Percentiles rank a stretch among this genome's conserved stretches.
These are phyloP conservation scores for Drosophila orena DNA, from an alignment of 1,140 invertebrate genomes.

Conservation along the genomic window DNA sequence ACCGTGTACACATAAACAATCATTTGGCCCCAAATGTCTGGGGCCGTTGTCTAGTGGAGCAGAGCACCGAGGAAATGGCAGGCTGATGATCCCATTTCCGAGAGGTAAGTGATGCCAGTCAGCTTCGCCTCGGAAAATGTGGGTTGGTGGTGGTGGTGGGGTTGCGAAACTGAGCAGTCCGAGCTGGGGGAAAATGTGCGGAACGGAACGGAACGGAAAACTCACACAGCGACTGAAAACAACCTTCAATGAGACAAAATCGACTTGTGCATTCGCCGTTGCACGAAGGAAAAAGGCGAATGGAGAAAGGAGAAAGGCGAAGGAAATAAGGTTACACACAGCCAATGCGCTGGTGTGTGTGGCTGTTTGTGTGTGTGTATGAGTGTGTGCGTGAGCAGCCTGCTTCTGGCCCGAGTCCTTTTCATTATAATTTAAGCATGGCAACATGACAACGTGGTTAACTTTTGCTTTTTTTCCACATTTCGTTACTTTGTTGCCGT, in stretches of 20 bases:
- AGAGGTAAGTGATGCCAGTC: conserved; percentile 84
- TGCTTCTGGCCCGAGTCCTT: conserved; percentile 72
- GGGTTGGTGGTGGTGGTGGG: too few species aligned
- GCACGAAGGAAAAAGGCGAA: conserved; percentile 30
- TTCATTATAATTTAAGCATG: conserved; percentile 83
- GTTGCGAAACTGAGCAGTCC: not conserved
- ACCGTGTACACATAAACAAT: conserved; percentile 69
- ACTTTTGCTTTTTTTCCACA: conserved; percentile 71
- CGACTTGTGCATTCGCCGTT: conserved; percentile 74
- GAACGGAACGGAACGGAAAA: conserved; percentile 22
- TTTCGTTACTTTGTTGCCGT: conserved; percentile 66
- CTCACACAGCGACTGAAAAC: conserved; percentile 40
- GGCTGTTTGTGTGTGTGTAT: not conserved
- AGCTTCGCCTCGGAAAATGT: conserved; percentile 33
- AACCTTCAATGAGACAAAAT: conserved; percentile 74
- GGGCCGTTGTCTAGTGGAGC: conserved; percentile 71
- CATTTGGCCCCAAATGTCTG: conserved; percentile 73
- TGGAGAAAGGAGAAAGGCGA: conserved; percentile 20
- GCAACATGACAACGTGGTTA: conserved; percentile 82
- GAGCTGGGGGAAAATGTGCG: conserved; percentile 44
- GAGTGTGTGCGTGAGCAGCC: conserved; percentile 28
- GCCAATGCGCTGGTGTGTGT: conserved; percentile 7
- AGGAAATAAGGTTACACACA: conserved; percentile 69
- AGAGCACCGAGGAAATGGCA: conserved; percentile 77
- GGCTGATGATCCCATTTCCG: conserved; percentile 85